These are phyloP conservation scores for Epinephelus cyanopodus DNA, from an alignment of 2,113 vertebrate genomes.

Conservation along the genomic window DNA sequence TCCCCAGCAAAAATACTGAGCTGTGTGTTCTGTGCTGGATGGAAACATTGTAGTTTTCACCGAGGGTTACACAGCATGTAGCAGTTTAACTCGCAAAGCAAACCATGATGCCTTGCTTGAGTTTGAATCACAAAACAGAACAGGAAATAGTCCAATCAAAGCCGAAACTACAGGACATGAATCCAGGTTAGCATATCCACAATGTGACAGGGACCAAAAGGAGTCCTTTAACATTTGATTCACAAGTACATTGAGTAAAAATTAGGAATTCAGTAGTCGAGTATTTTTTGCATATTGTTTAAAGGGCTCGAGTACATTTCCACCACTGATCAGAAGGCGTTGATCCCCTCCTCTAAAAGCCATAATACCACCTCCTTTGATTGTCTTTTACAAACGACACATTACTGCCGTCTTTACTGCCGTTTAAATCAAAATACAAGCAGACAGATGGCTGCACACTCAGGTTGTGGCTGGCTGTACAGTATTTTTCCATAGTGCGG, in stretches of 20 bases:
- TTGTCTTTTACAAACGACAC: constrained; percentile 40
- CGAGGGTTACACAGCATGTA: neutral
- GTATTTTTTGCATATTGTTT: neutral
- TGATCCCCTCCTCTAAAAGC: constrained; percentile 4
- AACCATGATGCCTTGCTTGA: neutral
- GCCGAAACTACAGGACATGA: neutral
- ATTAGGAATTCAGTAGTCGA: neutral
- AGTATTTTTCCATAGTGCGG: constrained; percentile 71
- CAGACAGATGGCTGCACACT: constrained; percentile 29
- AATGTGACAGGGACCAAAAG: neutral
- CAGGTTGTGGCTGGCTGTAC: constrained; percentile 53
- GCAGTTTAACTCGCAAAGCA: neutral
- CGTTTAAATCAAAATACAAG: constrained; percentile 29
- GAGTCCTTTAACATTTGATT: neutral
- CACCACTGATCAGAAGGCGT: neutral
- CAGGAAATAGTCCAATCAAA: neutral
- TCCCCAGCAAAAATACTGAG: neutral
- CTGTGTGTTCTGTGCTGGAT: neutral
- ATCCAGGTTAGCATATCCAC: neutral
- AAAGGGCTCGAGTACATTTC: constrained; percentile 19
- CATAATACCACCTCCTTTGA: constrained; percentile 12
- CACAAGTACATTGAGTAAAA: neutral
- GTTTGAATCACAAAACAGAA: neutral
- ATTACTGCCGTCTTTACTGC: constrained; percentile 42
- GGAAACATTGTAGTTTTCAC: neutral